phyloP scores from a whole-genome alignment of 1,140 invertebrate species.

The Leptinotarsa lineolata region DNA sequence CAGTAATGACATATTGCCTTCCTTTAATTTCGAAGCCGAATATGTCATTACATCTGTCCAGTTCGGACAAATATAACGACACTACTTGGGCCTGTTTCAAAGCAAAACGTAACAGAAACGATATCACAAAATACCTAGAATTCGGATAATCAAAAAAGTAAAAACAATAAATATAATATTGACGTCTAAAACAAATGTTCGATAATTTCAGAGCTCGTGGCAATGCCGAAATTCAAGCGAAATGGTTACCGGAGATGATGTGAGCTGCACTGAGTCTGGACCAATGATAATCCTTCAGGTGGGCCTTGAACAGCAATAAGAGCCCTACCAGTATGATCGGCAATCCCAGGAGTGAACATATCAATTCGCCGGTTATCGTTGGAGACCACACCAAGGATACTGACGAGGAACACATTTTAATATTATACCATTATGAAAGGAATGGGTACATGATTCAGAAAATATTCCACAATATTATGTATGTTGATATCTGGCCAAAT shows the following conservation, averaged over 20 bases:
- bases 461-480: too few relatives aligned
- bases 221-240: slow-evolving; percentile 12
- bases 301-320: slow-evolving; percentile 59
- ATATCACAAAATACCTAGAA: too few relatives aligned
- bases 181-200: background rate
- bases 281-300: slow-evolving; percentile 57
- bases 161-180: background rate
- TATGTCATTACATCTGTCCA: too few relatives aligned
- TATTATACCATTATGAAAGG: too few relatives aligned
- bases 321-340: slow-evolving; percentile 64
- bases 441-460: too few relatives aligned
- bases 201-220: background rate
- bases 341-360: slow-evolving; percentile 63
- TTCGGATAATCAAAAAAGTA: background rate
- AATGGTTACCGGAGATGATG: slow-evolving; percentile 9
- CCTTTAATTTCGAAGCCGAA: too few relatives aligned
- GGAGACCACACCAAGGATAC: slow-evolving; percentile 59
- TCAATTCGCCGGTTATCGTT: slow-evolving; percentile 62
- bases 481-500: too few relatives aligned
- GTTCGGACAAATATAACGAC: too few relatives aligned
- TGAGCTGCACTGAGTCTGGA: slow-evolving; percentile 20
- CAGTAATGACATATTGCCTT: too few relatives aligned
- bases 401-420: too few relatives aligned
- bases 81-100: too few relatives aligned
- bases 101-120: too few relatives aligned